phyloP scores from a whole-genome alignment of 2,888 invertebrate species.

The Drosophila falleni region DNA sequence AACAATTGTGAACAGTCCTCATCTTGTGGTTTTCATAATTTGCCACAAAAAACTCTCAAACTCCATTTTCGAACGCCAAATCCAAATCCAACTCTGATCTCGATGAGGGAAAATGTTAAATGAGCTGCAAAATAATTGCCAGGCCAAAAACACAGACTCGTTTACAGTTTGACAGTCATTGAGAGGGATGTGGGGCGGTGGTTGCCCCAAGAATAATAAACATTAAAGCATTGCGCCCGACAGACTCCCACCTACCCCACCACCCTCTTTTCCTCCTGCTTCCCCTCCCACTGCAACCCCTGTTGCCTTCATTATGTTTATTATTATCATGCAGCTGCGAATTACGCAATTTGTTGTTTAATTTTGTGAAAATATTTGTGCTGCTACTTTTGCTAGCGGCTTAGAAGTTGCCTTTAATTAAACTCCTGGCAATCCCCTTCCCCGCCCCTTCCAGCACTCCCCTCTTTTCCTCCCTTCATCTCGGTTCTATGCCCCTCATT shows the following conservation, averaged over 20 bases:
- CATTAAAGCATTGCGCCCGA: conserved; percentile 16
- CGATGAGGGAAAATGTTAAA: conserved; percentile 59
- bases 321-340: conserved; percentile 65
- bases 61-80: conserved; percentile 24
- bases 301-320: conserved; percentile 45
- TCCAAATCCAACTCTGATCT: conserved; percentile 50
- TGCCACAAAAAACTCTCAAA: conserved; percentile 25
- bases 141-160: conserved; percentile 37
- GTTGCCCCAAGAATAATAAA: conserved; percentile 13
- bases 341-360: conserved; percentile 77
- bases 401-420: conserved; percentile 69
- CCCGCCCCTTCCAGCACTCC: background rate
- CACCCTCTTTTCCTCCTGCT: background rate
- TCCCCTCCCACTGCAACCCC: background rate
- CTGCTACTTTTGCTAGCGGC: conserved; percentile 42
- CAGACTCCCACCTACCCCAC: background rate
- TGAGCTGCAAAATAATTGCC: conserved; percentile 72
- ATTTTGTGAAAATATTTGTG: conserved; percentile 66
- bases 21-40: conserved; percentile 55
- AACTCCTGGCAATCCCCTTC: conserved; percentile 43
- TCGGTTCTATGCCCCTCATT: conserved; percentile 6
- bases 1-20: conserved; percentile 32
- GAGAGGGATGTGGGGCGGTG: background rate
- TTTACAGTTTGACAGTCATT: conserved; percentile 52
- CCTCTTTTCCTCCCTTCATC: background rate